phyloP scores from a whole-genome alignment of 2,113 vertebrate species.

The Sylvicapra grimmia region DNA sequence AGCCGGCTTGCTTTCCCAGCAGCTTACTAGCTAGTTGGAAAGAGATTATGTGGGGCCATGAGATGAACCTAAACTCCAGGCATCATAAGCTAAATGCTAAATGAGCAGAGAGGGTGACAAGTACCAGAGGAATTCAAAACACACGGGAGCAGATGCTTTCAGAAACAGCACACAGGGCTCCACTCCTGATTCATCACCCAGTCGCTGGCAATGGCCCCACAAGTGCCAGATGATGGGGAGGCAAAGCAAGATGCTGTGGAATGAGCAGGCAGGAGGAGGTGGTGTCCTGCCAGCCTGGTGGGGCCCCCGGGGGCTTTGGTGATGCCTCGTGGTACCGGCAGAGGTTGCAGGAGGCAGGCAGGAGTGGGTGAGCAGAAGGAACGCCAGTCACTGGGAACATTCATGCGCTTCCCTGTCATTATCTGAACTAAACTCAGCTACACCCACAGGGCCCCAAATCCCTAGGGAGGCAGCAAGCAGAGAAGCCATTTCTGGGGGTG shows the following conservation, averaged over 20 bases:
- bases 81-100: background rate
- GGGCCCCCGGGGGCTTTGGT: background rate
- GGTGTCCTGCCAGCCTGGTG: background rate
- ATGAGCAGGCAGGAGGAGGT: constrained; percentile 36
- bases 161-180: background rate
- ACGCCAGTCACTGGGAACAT: background rate
- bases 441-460: background rate
- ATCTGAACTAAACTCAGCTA: background rate
- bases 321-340: background rate
- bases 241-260: constrained; percentile 36
- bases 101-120: constrained; percentile 36
- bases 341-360: constrained; percentile 2
- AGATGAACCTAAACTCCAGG: background rate
- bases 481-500: background rate
- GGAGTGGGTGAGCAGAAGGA: background rate
- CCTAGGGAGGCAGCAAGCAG: background rate
- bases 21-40: background rate
- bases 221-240: constrained; percentile 52
- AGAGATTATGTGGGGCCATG: background rate
- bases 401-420: background rate
- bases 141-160: constrained; percentile 41
- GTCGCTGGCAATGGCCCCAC: constrained; percentile 3
- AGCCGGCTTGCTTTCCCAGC: background rate
- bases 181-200: background rate
- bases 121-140: constrained; percentile 34